Percentiles rank a stretch among this genome's conserved stretches.
These are phyloP conservation scores for Rhopalosiphum maidis DNA, from an alignment of 1,140 invertebrate species.

Conservation along the genomic window DNA sequence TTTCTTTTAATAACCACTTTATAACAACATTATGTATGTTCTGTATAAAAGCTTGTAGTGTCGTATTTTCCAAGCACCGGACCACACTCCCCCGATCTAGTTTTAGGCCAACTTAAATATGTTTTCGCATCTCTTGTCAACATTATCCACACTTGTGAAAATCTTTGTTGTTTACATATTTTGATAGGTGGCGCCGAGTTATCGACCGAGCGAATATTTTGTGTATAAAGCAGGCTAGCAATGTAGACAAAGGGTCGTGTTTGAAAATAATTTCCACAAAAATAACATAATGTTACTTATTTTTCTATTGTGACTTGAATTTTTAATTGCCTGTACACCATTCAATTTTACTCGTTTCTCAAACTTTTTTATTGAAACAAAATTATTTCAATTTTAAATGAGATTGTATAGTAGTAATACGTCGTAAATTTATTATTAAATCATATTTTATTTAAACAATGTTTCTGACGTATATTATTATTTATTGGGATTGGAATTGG, in stretches of 20 bases:
- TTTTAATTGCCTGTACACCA: not conserved
- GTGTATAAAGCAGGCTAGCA: not conserved
- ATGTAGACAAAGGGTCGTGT: not conserved
- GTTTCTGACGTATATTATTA: not conserved
- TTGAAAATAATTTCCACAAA: not conserved
- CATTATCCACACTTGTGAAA: not conserved
- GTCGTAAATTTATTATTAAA: not conserved
- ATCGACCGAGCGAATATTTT: not conserved
- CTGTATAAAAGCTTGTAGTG: not conserved
- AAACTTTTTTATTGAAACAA: too few species aligned
- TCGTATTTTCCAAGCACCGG: not conserved
- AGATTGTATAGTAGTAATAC: not conserved
- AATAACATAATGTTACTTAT: not conserved
- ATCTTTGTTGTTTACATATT: conserved; percentile 8
- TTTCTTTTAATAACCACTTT: not conserved
- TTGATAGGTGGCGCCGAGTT: not conserved
- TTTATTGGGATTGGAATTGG: not conserved
- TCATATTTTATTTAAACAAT: not conserved
- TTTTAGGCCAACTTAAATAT: not conserved
- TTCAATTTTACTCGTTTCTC: too few species aligned
- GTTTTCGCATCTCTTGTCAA: not conserved
- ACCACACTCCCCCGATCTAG: not conserved
- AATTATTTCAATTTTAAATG: not conserved
- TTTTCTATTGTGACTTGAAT: not conserved
- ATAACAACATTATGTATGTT: not conserved